A percentile compares a stretch with the other conserved stretches of the same genome.
These are phyloP conservation scores for Tympanoctomys barrerae DNA, from an alignment of 2,797 vertebrate genomes.

Conservation along the genomic window DNA sequence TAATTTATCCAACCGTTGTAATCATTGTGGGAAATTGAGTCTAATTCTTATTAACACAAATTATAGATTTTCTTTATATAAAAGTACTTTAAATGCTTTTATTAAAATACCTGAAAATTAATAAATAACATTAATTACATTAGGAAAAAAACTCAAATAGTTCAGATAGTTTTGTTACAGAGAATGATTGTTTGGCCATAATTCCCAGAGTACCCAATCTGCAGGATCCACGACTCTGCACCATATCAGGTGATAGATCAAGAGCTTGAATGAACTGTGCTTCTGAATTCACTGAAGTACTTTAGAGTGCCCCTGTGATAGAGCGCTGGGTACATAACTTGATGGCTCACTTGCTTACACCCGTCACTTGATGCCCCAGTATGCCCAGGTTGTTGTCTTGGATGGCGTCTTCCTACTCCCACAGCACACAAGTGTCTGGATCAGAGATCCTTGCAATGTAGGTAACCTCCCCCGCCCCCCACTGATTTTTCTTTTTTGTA, in stretches of 20 bases:
- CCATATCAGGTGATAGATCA: not conserved
- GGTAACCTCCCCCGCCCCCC: not conserved
- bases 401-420: not conserved
- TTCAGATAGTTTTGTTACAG: not conserved
- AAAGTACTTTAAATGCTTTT: not conserved
- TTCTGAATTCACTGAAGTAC: not conserved
- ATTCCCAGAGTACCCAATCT: not conserved
- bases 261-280: not conserved
- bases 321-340: not conserved
- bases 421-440: not conserved
- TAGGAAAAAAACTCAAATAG: not conserved
- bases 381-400: not conserved
- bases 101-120: not conserved
- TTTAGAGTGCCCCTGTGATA: not conserved
- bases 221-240: not conserved
- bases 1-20: not conserved
- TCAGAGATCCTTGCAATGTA: not conserved
- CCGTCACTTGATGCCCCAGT: accelerated
- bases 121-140: not conserved
- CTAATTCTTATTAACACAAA: not conserved
- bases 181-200: not conserved
- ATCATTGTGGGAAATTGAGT: not conserved
- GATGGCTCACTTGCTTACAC: not conserved
- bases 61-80: not conserved
- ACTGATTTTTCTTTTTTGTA: not conserved